Conservation (phyloP, 1,140 invertebrate genomes). For the Hypsibius dujardini region DNA sequence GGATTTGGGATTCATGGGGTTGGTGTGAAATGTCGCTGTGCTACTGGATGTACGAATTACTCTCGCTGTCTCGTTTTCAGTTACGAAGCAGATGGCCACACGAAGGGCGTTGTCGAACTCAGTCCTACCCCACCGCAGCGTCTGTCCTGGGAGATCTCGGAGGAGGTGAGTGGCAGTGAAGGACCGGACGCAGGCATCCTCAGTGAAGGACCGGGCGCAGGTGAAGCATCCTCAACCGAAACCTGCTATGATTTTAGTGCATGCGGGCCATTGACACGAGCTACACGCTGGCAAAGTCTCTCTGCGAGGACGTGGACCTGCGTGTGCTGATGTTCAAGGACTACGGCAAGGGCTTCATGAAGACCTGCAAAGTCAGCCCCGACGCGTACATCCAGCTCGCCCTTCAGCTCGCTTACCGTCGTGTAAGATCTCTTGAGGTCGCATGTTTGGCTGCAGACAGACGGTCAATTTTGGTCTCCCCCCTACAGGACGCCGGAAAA, state of each 20-base stretch:
- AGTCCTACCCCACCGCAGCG: constrained; percentile 60
- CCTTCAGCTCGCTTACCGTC: constrained; percentile 77
- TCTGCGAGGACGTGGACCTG: constrained; percentile 64
- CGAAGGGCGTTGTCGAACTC: constrained; percentile 34
- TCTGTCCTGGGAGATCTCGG: constrained; percentile 61
- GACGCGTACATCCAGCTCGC: constrained; percentile 93
- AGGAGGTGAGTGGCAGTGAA: constrained; percentile 29
- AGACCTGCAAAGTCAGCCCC: constrained; percentile 67
- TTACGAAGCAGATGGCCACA: constrained; percentile 26
- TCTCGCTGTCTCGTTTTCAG: constrained; percentile 18
- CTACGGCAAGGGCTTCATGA: constrained; percentile 93
- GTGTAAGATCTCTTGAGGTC: constrained; percentile 32
- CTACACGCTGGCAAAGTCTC: constrained; percentile 34
- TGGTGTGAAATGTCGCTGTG: constrained; percentile 15
- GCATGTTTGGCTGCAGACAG: no score
- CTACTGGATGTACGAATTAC: neutral
- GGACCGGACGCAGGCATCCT: neutral
- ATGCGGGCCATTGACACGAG: neutral
- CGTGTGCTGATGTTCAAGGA: constrained; percentile 57
- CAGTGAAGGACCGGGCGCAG: neutral
- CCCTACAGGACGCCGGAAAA: constrained; percentile 55
- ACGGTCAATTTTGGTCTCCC: no score
- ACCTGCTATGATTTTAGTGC: neutral
- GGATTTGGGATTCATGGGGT: constrained; percentile 35
- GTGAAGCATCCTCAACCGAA: no score